Evolutionary conservation across 1,140 invertebrate genomes (phyloP), one percentile per base, ranked within the genome.

Genomic region (Coenobita brevimanus): DNA sequence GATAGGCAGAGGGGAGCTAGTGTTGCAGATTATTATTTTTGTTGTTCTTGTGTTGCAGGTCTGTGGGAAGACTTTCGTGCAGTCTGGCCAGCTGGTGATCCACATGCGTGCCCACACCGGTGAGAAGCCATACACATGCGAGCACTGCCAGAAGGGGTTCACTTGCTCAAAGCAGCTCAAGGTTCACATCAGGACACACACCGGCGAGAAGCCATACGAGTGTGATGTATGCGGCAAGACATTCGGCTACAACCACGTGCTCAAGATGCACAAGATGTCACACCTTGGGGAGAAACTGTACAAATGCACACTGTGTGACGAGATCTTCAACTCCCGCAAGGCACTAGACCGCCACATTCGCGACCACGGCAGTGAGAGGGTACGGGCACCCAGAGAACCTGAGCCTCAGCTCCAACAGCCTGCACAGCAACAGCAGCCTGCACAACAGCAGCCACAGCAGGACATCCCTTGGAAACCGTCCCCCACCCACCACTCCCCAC

Each of bases 211-310:
- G 91, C 95, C 95, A 0, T 96, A 96, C 90, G 94, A 94, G 1
- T 96, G 95, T 91, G 94, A 96, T 82, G 95, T 96, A 75, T 96
- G 95, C 82, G 96, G 97, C 73, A 97, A 97, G 91, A 96, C 96
- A 0, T 97, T 97, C 91, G 96, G 96, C 27, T 97, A 97, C 92
- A 97, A 97, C 91, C 96, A 97, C 91, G 96, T 97, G 0, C 93
- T 97, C 33, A 97, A 97, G 92, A 93, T 97, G 38, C 97, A 97
- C 91, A 96, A 97, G 89, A 96, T 97, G n/a, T 96, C 97, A 81
- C 97, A 98, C 92, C 97, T 96, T 90, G 97, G 97, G 0, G 96
- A 97, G 91, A 97, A 97, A 91, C 97, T 97, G 46, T 98, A 98
- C 93, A 97, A 97, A 91, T 98, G 97, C 92, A 97, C 96, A 0